Percentiles rank a stretch among this genome's conserved stretches.
These are phyloP conservation scores for Rhinolophus ferrumequinum DNA, from an alignment of 2,113 vertebrate species.

Conservation along the genomic window DNA sequence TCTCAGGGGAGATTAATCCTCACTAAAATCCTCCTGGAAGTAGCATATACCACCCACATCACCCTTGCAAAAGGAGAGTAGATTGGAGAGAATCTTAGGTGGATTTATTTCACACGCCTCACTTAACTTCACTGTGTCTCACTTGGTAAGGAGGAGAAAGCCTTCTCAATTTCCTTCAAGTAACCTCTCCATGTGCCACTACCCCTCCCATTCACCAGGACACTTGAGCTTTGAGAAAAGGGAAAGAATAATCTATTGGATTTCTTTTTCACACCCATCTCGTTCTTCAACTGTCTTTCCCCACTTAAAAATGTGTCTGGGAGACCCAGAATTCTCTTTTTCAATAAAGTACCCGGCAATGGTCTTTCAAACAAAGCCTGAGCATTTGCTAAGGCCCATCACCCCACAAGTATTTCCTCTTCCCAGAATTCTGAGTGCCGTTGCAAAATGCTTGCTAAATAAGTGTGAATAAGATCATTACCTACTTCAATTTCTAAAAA, in stretches of 20 bases:
- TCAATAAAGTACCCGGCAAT: not conserved
- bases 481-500: slow-evolving; percentile 58
- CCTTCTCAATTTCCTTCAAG: not conserved
- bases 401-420: not conserved
- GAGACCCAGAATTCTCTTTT: not conserved
- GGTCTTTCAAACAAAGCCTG: not conserved
- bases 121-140: not conserved
- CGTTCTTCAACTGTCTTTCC: not conserved
- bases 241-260: not conserved
- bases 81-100: not conserved
- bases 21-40: not conserved
- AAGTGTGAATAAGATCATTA: slow-evolving; percentile 74
- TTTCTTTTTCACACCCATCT: not conserved
- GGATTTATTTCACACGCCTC: not conserved
- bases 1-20: not conserved
- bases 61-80: not conserved
- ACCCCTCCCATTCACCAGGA: not conserved
- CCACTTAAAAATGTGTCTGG: not conserved
- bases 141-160: not conserved
- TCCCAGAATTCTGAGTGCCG: slow-evolving; percentile 43
- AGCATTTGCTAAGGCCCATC: not conserved
- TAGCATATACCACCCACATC: not conserved
- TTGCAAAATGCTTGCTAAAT: slow-evolving; percentile 70
- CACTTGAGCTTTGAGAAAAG: slow-evolving; percentile 21
- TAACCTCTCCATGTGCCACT: not conserved